Conservation (phyloP, 2,113 vertebrate genomes). For the Physeter macrocephalus region DNA sequence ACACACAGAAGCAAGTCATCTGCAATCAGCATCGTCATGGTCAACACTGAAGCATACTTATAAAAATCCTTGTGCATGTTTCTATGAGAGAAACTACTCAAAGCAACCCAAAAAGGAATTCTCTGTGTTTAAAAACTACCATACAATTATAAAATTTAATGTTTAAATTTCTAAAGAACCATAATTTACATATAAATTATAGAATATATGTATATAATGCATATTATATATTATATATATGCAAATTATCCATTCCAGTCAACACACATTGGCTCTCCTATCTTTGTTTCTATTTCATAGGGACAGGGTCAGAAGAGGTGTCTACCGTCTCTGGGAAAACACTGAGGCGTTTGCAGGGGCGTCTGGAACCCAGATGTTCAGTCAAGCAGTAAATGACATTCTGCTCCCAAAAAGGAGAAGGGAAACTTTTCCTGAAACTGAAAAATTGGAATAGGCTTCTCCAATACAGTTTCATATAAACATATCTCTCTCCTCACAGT, state of each 20-base stretch:
- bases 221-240: neutral
- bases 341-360: fast-evolving
- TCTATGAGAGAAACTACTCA: neutral
- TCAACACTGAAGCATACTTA: conserved; percentile 43
- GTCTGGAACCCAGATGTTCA: neutral
- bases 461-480: neutral
- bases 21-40: conserved; percentile 9
- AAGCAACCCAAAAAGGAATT: neutral
- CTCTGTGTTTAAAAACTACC: neutral
- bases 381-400: neutral
- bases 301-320: neutral
- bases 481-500: neutral
- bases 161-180: neutral
- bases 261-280: neutral
- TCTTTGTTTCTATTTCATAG: neutral
- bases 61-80: neutral
- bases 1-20: neutral
- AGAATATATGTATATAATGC: neutral
- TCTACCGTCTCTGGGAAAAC: neutral
- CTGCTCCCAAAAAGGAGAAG: neutral
- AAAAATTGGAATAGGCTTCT: neutral
- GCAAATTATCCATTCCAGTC: neutral
- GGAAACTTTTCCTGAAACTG: neutral
- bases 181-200: neutral
- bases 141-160: conserved; percentile 9